Conservation (phyloP, 2,797 vertebrate genomes). For the Argyrosomus regius region DNA sequence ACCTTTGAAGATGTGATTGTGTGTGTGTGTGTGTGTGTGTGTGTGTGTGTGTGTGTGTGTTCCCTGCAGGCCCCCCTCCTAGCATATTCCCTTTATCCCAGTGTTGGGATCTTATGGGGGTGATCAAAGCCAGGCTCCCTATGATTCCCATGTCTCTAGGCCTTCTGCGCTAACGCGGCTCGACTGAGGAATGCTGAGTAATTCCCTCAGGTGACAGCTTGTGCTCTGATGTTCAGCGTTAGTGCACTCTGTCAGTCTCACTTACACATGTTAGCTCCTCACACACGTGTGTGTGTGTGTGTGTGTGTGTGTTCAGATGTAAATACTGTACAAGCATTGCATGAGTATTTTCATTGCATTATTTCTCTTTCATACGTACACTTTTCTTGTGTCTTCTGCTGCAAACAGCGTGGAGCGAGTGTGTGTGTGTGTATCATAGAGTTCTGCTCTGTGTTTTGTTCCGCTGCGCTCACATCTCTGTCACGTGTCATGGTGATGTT, state of each 20-base stretch:
- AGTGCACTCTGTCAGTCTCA: slow-evolving; percentile 29
- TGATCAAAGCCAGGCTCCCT: slow-evolving; percentile 65
- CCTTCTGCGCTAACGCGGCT: slow-evolving; percentile 32
- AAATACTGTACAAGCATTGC: neutral
- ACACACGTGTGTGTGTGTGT: neutral
- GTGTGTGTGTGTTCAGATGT: neutral
- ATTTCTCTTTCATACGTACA: neutral
- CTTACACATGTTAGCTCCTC: slow-evolving; percentile 17
- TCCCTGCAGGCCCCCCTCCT: slow-evolving; percentile 42
- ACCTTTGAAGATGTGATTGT: slow-evolving; percentile 49
- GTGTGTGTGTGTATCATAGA: slow-evolving; percentile 1
- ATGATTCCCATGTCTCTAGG: slow-evolving; percentile 45
- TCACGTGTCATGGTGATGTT: slow-evolving; percentile 49
- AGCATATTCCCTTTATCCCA: slow-evolving; percentile 51
- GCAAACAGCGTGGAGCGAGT: neutral
- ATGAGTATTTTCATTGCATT: neutral
- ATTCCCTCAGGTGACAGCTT: slow-evolving; percentile 67
- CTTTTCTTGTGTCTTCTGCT: neutral
- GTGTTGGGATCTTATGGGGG: slow-evolving; percentile 42
- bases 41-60: slow-evolving; percentile 18
- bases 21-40: neutral
- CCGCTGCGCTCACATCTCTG: slow-evolving; percentile 6
- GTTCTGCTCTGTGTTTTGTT: slow-evolving; percentile 20
- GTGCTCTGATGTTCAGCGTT: slow-evolving; percentile 57
- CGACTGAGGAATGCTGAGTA: slow-evolving; percentile 67